These are phyloP conservation scores for Eurystomus gularis DNA, from an alignment of 2,113 vertebrate species.

Conservation along the genomic window DNA sequence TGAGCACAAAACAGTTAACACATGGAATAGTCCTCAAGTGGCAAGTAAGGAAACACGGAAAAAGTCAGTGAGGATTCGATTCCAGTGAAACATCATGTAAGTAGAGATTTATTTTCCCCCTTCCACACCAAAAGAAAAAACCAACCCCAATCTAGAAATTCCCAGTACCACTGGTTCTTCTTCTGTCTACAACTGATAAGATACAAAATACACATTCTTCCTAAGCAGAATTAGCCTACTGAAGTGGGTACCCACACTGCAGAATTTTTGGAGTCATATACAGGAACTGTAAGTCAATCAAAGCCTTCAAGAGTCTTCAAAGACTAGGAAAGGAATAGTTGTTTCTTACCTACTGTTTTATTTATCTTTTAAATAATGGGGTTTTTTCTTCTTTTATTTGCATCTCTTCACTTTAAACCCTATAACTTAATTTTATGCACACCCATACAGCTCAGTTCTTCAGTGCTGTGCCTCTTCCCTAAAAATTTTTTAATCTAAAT, in stretches of 20 bases:
- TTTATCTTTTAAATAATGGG: background rate
- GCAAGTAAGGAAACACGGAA: background rate
- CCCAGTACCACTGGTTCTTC: background rate
- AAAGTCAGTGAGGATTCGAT: background rate
- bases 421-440: background rate
- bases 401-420: background rate
- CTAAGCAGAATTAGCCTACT: background rate
- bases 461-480: background rate
- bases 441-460: background rate
- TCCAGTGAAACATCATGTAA: background rate
- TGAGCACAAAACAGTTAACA: background rate
- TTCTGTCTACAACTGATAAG: background rate
- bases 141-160: background rate
- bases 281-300: background rate
- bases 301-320: background rate
- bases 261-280: background rate
- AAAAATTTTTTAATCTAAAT: background rate
- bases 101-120: background rate
- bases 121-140: background rate
- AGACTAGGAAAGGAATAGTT: background rate
- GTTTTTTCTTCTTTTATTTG: background rate
- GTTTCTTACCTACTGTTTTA: background rate
- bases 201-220: background rate
- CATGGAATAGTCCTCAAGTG: background rate
- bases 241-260: background rate